Conservation (phyloP, 2,797 vertebrate genomes). For the Gadopsis bispinosus region DNA sequence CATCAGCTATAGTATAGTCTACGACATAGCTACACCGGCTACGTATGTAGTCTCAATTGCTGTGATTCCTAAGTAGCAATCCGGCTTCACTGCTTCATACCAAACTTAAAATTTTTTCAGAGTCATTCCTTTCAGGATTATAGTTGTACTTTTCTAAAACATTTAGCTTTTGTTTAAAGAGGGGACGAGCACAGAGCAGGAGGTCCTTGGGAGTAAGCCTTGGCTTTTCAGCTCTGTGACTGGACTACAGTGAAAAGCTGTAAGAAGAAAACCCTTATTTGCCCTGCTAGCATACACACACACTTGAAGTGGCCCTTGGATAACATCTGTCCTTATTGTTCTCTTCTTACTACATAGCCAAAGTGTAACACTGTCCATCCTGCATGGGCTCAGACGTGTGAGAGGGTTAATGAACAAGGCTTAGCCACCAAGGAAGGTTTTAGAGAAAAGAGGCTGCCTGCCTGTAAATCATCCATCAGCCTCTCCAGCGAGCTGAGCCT, state of each 20-base stretch:
- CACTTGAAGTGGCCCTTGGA: constrained; percentile 18
- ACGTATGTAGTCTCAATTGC: background rate
- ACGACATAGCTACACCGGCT: background rate
- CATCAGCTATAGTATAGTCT: background rate
- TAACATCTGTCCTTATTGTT: constrained; percentile 38
- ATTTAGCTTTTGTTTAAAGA: background rate
- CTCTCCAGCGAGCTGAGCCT: constrained; percentile 51
- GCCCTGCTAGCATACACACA: background rate
- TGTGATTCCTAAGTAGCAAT: background rate
- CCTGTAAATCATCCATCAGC: constrained; percentile 77
- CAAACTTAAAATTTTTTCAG: background rate
- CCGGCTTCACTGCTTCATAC: background rate
- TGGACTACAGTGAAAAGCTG: constrained; percentile 27
- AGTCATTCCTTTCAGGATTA: background rate
- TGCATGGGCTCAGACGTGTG: constrained; percentile 39
- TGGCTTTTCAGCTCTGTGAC: constrained; percentile 13
- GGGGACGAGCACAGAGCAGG: background rate
- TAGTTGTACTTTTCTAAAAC: background rate
- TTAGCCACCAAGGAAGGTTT: constrained; percentile 62
- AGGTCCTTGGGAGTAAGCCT: constrained; percentile 12
- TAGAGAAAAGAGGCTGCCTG: constrained; percentile 56
- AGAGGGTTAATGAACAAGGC: constrained; percentile 73
- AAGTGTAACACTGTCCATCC: constrained; percentile 36
- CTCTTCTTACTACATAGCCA: constrained; percentile 37
- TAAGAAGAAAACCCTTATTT: constrained; percentile 22